Conservation (phyloP, 2,113 vertebrate species). For the Dolichotis patagonum region DNA sequence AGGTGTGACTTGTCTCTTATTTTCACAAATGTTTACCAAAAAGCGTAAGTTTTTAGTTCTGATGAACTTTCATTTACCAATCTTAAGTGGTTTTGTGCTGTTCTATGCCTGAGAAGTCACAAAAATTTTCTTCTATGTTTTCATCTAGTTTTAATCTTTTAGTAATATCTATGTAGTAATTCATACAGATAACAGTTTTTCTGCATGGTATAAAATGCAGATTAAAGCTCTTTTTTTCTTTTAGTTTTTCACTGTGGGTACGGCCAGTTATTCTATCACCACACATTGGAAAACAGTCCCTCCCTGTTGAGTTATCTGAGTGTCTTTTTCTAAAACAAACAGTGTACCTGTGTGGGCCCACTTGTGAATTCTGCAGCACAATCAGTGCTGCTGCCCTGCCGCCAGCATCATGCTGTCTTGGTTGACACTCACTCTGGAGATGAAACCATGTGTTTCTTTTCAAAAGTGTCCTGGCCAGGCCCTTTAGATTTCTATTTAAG, state of each 20-base stretch:
- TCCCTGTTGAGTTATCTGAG: not conserved
- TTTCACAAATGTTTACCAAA: not conserved
- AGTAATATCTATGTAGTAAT: not conserved
- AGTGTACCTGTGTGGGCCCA: not conserved
- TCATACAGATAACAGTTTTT: not conserved
- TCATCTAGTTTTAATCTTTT: not conserved
- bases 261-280: not conserved
- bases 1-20: not conserved
- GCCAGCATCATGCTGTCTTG: too few relatives aligned
- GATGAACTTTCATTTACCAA: not conserved
- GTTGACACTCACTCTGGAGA: not conserved
- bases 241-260: not conserved
- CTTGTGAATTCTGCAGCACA: not conserved
- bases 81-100: not conserved
- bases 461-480: not conserved
- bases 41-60: not conserved
- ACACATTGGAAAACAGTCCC: not conserved
- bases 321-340: not conserved
- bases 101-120: not conserved
- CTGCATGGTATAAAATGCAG: not conserved
- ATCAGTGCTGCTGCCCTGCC: fast-evolving
- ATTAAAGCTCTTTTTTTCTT: not conserved
- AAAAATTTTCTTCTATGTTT: not conserved
- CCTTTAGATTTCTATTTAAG: not conserved
- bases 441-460: not conserved